These are phyloP conservation scores for Drosophila colorata DNA, from an alignment of 2,888 invertebrate genomes.

Conservation along the genomic window DNA sequence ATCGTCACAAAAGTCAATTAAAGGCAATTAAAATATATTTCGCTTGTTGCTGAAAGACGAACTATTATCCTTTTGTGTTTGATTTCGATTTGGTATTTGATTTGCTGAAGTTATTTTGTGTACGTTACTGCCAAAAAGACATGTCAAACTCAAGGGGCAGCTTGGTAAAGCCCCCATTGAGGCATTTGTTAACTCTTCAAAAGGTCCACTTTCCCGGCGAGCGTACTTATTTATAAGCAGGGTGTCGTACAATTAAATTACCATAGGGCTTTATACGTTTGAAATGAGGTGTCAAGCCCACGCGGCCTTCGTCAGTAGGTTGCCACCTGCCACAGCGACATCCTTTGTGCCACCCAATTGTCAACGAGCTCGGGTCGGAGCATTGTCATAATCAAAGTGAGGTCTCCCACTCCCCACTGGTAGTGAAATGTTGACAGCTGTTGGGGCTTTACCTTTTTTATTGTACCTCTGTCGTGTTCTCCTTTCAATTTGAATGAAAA, in stretches of 20 bases:
- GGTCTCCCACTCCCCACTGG: constrained; percentile 17
- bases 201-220: not conserved
- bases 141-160: not conserved
- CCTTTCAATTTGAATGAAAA: constrained; percentile 47
- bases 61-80: too few relatives aligned
- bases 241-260: constrained; percentile 20
- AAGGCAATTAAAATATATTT: not conserved
- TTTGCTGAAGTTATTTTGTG: too few relatives aligned
- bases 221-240: not conserved
- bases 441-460: constrained; percentile 37
- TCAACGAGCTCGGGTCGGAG: constrained; percentile 40
- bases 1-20: too few relatives aligned
- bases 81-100: too few relatives aligned
- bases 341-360: constrained; percentile 28
- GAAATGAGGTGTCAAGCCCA: constrained; percentile 32
- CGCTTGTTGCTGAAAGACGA: constrained; percentile 5
- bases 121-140: not conserved
- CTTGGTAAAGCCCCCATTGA: not conserved
- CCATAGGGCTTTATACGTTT: constrained; percentile 10
- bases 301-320: constrained; percentile 21
- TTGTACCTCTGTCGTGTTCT: constrained; percentile 20
- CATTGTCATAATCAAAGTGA: constrained; percentile 56
- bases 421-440: constrained; percentile 61
- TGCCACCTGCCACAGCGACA: constrained; percentile 22
- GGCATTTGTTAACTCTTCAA: not conserved